These are phyloP conservation scores for Erebia ligea DNA, from an alignment of 2,888 invertebrate species.

Conservation along the genomic window DNA sequence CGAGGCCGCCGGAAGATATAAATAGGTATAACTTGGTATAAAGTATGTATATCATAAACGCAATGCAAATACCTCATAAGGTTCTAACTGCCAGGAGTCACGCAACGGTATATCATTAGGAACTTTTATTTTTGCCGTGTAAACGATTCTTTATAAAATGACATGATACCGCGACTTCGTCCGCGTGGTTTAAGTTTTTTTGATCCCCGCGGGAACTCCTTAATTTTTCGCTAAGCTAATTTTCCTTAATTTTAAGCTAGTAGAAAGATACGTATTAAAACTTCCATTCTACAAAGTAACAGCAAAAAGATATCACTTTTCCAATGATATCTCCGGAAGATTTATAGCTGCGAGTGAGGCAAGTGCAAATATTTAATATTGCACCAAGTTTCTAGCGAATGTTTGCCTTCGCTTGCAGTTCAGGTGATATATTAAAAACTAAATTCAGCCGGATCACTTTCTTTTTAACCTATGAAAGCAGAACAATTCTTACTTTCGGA, in stretches of 20 bases:
- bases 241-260: too few relatives aligned
- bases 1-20: too few relatives aligned
- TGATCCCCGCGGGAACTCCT: too few relatives aligned
- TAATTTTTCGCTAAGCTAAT: too few relatives aligned
- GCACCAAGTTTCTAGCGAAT: conserved; percentile 8
- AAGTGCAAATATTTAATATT: conserved; percentile 17
- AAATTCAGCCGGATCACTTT: conserved; percentile 16
- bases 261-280: too few relatives aligned
- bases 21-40: neutral
- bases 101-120: conserved; percentile 29
- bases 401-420: conserved; percentile 6
- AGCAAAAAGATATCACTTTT: conserved; percentile 2
- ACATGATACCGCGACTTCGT: too few relatives aligned
- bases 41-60: conserved; percentile 7
- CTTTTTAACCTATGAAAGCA: neutral
- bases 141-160: neutral
- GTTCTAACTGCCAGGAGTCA: conserved; percentile 23
- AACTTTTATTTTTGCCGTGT: conserved; percentile 1
- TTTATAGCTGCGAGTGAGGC: neutral
- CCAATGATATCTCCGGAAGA: neutral
- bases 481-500: too few relatives aligned
- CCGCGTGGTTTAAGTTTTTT: too few relatives aligned
- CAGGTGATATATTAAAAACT: conserved; percentile 18
- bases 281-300: neutral
- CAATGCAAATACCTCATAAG: conserved; percentile 20